Base-by-base conservation (phyloP, 1,140 invertebrate species). In the Thalassaphorura encarpata region DNA sequence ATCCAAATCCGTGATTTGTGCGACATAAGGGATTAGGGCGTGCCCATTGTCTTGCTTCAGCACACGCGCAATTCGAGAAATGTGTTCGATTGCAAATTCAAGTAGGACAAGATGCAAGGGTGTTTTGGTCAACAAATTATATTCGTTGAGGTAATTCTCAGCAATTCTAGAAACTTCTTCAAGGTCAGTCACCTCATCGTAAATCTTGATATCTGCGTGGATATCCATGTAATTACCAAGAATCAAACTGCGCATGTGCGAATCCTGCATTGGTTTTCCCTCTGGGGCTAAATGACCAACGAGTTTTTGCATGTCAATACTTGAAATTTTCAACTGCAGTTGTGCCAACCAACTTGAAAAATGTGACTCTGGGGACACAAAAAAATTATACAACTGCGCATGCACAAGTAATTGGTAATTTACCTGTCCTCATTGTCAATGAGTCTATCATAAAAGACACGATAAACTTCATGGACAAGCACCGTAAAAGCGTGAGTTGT, bases 211-310 rank as follows among this genome's bases (percentile, higher is more conserved):
- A 60, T 89, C 87, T 0, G 83, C 83, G 67, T 92, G 88, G 0
- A 85, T 84, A 59, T 87, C 80, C 74, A 93, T 86, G 66, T 89
- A 96, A 74, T 93, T 92, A 5, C 89, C 91, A 72, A 92, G 96
- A 67, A 94, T 85, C 0, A 96, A 76, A 66, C 84, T 83, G 24
- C 83, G 72, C 3, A 92, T 77, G 71, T 91, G 80, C 15, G 77
- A 75, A 63, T 82, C 80, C n/a, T 73, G 72, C 1, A 86, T 66
- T 1, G 77, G 77, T 51, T 81, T 79, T 0, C 72, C 78, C 15
- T 80, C 77, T 0, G 77, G 71, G 2, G 88, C 74, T 53, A 89
- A 76, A 56, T 83, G 78, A 4, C 69, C 70, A 29, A 92, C 77
- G 2, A 89, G 79, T 65, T 84, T 82, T 48, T 86, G 82, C 72